Evolutionary conservation across 2,113 vertebrate genomes (phyloP).

Genomic region (Callopanchax toddi): DNA sequence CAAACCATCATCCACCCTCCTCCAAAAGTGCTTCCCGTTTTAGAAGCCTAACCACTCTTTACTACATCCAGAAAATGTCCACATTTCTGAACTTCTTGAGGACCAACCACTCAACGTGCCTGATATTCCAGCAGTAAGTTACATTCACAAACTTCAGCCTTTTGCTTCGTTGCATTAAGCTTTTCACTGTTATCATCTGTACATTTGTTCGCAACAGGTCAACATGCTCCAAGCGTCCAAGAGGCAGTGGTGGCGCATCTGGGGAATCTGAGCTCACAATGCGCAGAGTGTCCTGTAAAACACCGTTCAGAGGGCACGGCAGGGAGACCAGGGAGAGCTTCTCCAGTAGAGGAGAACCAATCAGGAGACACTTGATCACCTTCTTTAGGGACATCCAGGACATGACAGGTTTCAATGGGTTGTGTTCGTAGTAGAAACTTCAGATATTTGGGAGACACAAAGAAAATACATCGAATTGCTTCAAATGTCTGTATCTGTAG

Average conservation of each 20-base stretch:
- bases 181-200: conserved; percentile 44
- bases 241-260: conserved; percentile 25
- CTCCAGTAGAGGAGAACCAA: conserved; percentile 69
- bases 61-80: conserved; percentile 52
- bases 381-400: conserved; percentile 68
- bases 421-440: conserved; percentile 73
- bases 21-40: not conserved
- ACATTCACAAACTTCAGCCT: conserved; percentile 67
- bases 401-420: conserved; percentile 60
- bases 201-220: conserved; percentile 68
- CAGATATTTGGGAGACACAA: conserved; percentile 11
- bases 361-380: conserved; percentile 65
- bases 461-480: not conserved
- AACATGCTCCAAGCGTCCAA: conserved; percentile 38
- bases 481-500: not conserved
- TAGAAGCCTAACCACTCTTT: not conserved
- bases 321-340: conserved; percentile 72
- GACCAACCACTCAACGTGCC: not conserved
- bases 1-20: not conserved
- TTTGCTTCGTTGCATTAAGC: conserved; percentile 50
- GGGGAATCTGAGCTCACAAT: not conserved
- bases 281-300: conserved; percentile 55
- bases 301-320: conserved; percentile 70
- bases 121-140: conserved; percentile 75
- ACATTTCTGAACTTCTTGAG: conserved; percentile 16